Conservation (phyloP, 2,797 vertebrate species). For the Octomys mimax region DNA sequence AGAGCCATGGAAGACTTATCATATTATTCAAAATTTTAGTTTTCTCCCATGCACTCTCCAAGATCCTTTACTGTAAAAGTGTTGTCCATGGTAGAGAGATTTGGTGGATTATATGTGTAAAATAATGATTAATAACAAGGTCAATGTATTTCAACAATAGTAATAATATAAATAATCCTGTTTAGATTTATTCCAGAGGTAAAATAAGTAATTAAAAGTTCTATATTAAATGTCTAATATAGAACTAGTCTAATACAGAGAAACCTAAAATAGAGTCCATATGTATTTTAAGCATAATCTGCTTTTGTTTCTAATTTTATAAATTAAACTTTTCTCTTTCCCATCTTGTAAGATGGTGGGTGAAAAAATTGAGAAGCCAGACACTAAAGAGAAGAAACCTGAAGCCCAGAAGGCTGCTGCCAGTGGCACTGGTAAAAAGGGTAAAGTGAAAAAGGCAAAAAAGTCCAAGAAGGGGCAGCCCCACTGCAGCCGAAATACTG, state of each 20-base stretch:
- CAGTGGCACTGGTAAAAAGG: too few species aligned
- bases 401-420: too few species aligned
- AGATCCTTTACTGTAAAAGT: background rate
- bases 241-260: background rate
- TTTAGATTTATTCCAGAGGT: slow-evolving; percentile 4
- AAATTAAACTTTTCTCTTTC: background rate
- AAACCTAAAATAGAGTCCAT: background rate
- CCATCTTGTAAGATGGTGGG: too few species aligned
- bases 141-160: background rate
- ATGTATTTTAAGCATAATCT: background rate
- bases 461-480: too few species aligned
- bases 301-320: background rate
- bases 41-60: background rate
- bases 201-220: slow-evolving; percentile 7
- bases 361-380: too few species aligned
- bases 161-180: background rate
- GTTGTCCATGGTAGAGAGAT: background rate
- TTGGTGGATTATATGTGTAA: background rate
- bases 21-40: background rate
- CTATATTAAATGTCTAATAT: background rate
- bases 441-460: too few species aligned
- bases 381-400: too few species aligned
- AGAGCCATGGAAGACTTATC: background rate
- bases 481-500: too few species aligned
- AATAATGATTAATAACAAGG: background rate